Evolutionary conservation across 2,113 vertebrate genomes (phyloP).

Genomic region (Craseonycteris thonglongyai): DNA sequence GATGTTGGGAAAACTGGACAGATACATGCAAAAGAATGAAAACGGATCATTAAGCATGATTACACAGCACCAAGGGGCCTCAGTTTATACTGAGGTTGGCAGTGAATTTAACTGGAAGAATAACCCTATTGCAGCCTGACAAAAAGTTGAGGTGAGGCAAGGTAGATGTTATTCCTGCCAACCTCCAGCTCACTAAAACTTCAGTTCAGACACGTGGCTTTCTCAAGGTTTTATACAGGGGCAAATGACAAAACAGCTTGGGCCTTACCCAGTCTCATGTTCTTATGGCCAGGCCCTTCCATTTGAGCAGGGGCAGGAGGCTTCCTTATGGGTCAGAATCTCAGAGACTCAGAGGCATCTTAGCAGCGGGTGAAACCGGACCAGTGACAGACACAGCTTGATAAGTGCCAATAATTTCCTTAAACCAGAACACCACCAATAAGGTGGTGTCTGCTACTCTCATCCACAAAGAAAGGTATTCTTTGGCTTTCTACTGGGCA

Average conservation of each 20-base stretch:
- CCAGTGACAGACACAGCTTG: background rate
- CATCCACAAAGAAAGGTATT: background rate
- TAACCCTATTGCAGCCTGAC: background rate
- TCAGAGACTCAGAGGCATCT: background rate
- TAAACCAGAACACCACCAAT: background rate
- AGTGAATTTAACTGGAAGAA: background rate
- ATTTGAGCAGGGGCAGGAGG: background rate
- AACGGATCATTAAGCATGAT: background rate
- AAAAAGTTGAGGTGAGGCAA: background rate
- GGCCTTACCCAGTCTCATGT: background rate
- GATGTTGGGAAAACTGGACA: no score
- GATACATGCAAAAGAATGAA: no score
- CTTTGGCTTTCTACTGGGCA: background rate
- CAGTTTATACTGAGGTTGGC: background rate
- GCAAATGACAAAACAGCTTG: background rate
- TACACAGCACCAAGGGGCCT: background rate
- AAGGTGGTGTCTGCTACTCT: background rate
- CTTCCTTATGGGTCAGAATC: background rate
- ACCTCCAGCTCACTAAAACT: background rate
- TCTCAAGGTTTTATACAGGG: background rate
- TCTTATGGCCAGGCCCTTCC: background rate
- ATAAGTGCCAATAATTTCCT: background rate
- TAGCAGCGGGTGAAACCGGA: background rate
- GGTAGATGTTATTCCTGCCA: background rate
- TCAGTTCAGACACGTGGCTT: background rate